Evolutionary conservation across 2,888 invertebrate species (phyloP).

Genomic region (Helobdella robusta): DNA sequence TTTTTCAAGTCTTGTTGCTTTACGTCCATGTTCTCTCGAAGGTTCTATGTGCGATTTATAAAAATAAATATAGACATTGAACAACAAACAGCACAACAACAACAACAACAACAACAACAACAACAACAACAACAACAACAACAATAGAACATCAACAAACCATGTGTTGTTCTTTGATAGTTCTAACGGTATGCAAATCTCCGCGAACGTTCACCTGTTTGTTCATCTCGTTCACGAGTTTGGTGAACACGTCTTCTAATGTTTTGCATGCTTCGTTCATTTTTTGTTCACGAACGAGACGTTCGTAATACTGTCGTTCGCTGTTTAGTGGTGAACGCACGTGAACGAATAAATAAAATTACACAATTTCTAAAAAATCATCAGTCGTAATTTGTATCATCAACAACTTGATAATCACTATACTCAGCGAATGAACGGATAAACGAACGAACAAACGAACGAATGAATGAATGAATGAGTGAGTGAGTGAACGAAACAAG

Average conservation of each 20-base stretch:
- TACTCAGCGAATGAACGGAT: too few species aligned
- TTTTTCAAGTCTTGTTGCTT: constrained; percentile 14
- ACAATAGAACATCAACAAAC: constrained; percentile 34
- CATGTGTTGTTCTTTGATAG: constrained; percentile 48
- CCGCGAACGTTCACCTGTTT: constrained; percentile 38
- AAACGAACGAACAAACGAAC: too few species aligned
- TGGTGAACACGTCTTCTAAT: constrained; percentile 45
- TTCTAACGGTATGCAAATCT: constrained; percentile 48
- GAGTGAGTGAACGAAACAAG: neutral
- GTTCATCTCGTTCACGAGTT: constrained; percentile 44
- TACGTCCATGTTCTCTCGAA: neutral
- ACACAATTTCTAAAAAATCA: neutral
- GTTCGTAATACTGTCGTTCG: constrained; percentile 48
- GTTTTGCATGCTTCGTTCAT: constrained; percentile 47
- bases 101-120: too few species aligned
- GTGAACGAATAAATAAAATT: neutral
- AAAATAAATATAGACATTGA: too few species aligned
- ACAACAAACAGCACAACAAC: too few species aligned
- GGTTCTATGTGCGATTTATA: too few species aligned
- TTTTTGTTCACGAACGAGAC: constrained; percentile 45
- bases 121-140: too few species aligned
- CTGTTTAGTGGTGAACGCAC: constrained; percentile 34
- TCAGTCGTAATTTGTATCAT: neutral
- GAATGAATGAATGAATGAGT: too few species aligned
- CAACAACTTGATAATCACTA: neutral